A percentile compares a stretch with the other conserved stretches of the same genome.
Evolutionary conservation across 2,113 vertebrate species (phyloP).

Genomic region (Seriola rivoliana): DNA sequence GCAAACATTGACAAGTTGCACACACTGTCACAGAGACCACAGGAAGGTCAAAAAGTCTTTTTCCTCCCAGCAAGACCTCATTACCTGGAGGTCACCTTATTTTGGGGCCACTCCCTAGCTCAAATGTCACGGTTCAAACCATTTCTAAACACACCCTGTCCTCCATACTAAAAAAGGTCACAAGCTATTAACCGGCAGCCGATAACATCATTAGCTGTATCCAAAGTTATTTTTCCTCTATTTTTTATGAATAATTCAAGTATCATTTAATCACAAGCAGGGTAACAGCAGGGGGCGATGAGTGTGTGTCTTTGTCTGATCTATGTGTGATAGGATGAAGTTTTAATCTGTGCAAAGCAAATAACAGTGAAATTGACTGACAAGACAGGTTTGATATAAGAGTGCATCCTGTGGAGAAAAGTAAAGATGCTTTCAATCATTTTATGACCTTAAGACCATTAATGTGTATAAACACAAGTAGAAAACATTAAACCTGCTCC

Average conservation of each 20-base stretch:
- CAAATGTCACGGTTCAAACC: constrained; percentile 69
- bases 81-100: constrained; percentile 56
- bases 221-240: constrained; percentile 12
- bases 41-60: constrained; percentile 63
- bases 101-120: constrained; percentile 64
- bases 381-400: not conserved
- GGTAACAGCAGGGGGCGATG: not conserved
- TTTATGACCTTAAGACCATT: not conserved
- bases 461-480: not conserved
- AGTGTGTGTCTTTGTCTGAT: constrained; percentile 17
- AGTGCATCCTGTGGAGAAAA: not conserved
- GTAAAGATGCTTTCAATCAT: not conserved
- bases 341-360: constrained; percentile 15
- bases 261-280: constrained; percentile 34
- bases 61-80: constrained; percentile 70
- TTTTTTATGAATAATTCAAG: constrained; percentile 64
- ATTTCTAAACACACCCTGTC: constrained; percentile 28
- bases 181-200: constrained; percentile 28
- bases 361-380: not conserved
- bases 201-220: constrained; percentile 48
- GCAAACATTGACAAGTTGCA: constrained; percentile 4
- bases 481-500: not conserved
- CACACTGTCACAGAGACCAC: constrained; percentile 30
- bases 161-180: constrained; percentile 66
- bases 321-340: not conserved